Conservation (phyloP, 2,888 invertebrate genomes). For the Sinohyriopsis cumingii region DNA sequence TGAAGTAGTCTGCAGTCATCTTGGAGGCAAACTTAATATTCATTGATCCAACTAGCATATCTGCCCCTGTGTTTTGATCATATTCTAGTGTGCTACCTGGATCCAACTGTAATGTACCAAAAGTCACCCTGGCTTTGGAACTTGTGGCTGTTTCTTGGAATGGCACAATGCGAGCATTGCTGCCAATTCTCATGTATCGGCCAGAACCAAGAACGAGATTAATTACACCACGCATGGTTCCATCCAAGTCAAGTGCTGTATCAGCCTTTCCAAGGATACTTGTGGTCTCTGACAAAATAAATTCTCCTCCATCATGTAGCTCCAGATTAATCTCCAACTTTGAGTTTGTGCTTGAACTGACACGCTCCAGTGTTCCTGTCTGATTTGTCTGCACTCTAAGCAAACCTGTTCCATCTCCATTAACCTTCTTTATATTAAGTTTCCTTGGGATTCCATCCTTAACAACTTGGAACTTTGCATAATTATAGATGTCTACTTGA, state of each 20-base stretch:
- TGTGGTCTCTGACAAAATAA: slow-evolving; percentile 55
- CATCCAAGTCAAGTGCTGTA: slow-evolving; percentile 54
- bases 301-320: slow-evolving; percentile 57
- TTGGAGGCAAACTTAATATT: slow-evolving; percentile 48
- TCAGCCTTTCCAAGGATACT: slow-evolving; percentile 49
- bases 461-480: slow-evolving; percentile 52
- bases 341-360: slow-evolving; percentile 31
- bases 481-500: slow-evolving; percentile 45
- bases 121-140: slow-evolving; percentile 39
- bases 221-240: slow-evolving; percentile 46
- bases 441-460: slow-evolving; percentile 37
- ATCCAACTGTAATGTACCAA: slow-evolving; percentile 53
- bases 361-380: slow-evolving; percentile 50
- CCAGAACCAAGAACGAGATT: slow-evolving; percentile 47
- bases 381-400: slow-evolving; percentile 49
- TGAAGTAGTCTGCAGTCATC: slow-evolving; percentile 50
- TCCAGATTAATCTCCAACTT: slow-evolving; percentile 56
- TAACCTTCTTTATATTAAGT: slow-evolving; percentile 47
- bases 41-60: slow-evolving; percentile 44
- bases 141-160: slow-evolving; percentile 34
- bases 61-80: slow-evolving; percentile 49
- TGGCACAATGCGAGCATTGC: slow-evolving; percentile 50
- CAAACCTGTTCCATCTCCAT: slow-evolving; percentile 57
- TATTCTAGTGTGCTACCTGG: slow-evolving; percentile 50
- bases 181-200: slow-evolving; percentile 53